Base-by-base conservation (phyloP, 2,113 vertebrate genomes). In the Daubentonia madagascariensis region DNA sequence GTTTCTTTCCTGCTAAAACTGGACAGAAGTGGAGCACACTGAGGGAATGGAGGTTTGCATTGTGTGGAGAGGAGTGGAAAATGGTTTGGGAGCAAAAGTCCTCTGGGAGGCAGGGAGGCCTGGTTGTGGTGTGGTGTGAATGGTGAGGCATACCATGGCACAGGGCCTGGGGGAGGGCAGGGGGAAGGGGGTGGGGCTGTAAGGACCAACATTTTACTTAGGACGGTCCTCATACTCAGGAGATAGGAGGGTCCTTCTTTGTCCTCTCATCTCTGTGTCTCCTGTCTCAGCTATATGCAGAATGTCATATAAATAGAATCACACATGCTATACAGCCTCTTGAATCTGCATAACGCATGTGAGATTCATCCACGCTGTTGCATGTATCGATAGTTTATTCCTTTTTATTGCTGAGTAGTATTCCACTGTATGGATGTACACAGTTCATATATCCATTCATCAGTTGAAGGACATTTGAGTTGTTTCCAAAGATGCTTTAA, bases 141-240 rank as follows among this genome's bases (percentile, higher is more conserved):
- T 37, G 61, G 22, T 6, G 22, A 57, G 54, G 13, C 35, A 5
- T 20, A 2, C 79, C 18, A 23, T 91, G 18, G 43, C 22, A 2
- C 7, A 45, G 79, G 1, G 22, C 22, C 22, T 14, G 10, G 3
- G 0, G 8, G 28, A 73, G 35, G 48, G 13, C 48, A 8, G 0
- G 35, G 30, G 54, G 45, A 45, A 17, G 35, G 11, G 22, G 50
- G 37, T n/a, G 5, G 20, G 50, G 11, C 4, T 25, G 25, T 17
- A 40, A 59, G 13, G 12, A 28, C 52, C 68, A 35, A 5, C 23
- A 50, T 43, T 79, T 90, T 59, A 67, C 52, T 81, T 3, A 91
- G 63, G 48, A 18, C 20, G 59, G 5, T 79, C 30, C 32, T 57
- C 52, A 32, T 0, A 43, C 14, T n/a, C 0, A 18, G 32, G 12